phyloP scores from a whole-genome alignment of 1,140 invertebrate genomes.

The Triops longicaudatus region DNA sequence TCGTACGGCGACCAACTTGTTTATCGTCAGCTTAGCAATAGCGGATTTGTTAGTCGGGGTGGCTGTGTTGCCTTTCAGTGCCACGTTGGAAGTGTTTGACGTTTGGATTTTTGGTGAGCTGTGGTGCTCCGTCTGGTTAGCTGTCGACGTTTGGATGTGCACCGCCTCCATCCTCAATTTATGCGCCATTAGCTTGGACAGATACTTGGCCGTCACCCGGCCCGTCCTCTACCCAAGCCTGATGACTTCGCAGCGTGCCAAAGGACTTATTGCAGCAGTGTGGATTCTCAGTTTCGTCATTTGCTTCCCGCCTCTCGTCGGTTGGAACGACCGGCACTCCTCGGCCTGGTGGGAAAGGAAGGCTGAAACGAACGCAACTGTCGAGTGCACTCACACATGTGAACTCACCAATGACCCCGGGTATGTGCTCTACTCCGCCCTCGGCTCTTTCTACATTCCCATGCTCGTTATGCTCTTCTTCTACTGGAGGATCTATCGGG shows the following conservation, averaged over 20 bases:
- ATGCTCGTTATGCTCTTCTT: conserved; percentile 95
- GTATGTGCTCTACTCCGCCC: conserved; percentile 72
- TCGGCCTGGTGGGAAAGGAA: background rate
- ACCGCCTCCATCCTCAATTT: conserved; percentile 91
- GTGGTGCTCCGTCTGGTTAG: conserved; percentile 87
- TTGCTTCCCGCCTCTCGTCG: conserved; percentile 90
- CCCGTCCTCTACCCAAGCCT: conserved; percentile 85
- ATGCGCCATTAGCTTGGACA: conserved; percentile 81
- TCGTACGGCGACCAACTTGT: conserved; percentile 86
- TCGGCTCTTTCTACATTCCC: conserved; percentile 92
- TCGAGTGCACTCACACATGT: conserved; percentile 67
- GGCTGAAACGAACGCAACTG: conserved; percentile 21
- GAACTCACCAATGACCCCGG: conserved; percentile 82
- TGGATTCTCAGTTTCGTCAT: conserved; percentile 95
- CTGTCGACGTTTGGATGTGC: conserved; percentile 93
- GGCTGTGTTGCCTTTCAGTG: conserved; percentile 81
- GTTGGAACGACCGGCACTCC: conserved; percentile 68
- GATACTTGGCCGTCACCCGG: conserved; percentile 88
- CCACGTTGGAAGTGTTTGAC: conserved; percentile 76
- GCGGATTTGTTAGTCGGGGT: conserved; percentile 85
- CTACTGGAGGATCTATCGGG: conserved; percentile 90
- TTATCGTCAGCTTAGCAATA: conserved; percentile 86
- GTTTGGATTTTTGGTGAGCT: conserved; percentile 86
- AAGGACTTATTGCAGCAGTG: conserved; percentile 74
- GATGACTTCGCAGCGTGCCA: conserved; percentile 80